Conservation (phyloP, 2,888 invertebrate species). For the Stictocephala bisonia region DNA sequence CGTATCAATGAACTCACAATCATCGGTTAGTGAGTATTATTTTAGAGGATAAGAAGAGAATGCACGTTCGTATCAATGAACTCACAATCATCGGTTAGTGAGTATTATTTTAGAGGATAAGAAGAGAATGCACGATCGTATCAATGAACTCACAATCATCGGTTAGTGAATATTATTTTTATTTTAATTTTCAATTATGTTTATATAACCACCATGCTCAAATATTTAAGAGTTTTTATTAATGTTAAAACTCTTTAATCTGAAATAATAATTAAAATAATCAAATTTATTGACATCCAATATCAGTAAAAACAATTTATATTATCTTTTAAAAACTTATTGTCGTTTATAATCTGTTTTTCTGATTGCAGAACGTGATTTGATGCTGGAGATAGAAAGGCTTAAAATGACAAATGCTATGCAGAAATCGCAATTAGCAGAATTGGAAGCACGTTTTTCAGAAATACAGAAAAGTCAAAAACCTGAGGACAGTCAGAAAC, state of each 20-base stretch:
- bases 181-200: no score
- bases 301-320: neutral
- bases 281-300: no score
- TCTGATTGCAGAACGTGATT: conserved; percentile 66
- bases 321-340: neutral
- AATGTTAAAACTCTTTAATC: no score
- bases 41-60: conserved; percentile 69
- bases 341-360: neutral
- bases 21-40: conserved; percentile 68
- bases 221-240: no score
- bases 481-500: no score
- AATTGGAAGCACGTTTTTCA: conserved; percentile 67
- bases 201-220: no score
- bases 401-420: conserved; percentile 65
- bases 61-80: conserved; percentile 70
- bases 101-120: conserved; percentile 70
- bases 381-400: conserved; percentile 68
- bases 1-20: conserved; percentile 71
- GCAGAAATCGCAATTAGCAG: conserved; percentile 66
- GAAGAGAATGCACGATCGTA: conserved; percentile 68
- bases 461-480: no score
- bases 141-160: conserved; percentile 72
- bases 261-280: no score
- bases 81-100: conserved; percentile 70
- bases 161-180: no score